phyloP scores from a whole-genome alignment of 2,888 invertebrate species.

The Adelphocoris suturalis region DNA sequence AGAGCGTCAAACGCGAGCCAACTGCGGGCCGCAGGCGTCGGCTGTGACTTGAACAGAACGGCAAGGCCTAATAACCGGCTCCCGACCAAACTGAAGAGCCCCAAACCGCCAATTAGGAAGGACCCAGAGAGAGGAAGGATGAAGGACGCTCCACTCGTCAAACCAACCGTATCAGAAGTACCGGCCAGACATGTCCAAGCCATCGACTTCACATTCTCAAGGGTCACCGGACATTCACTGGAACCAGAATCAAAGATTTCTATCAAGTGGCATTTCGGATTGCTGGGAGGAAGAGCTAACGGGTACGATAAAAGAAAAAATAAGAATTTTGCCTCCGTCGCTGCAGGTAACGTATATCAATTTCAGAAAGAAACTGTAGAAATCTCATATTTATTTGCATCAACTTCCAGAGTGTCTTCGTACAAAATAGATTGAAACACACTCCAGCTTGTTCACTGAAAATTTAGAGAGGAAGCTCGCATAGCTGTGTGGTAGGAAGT shows the following conservation, averaged over 20 bases:
- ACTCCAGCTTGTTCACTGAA: neutral
- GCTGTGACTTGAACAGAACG: slow-evolving; percentile 9
- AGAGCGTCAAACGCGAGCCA: neutral
- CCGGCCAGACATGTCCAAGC: neutral
- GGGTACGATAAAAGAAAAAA: neutral
- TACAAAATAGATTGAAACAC: neutral
- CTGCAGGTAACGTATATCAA: neutral
- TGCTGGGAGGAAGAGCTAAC: neutral
- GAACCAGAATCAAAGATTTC: slow-evolving; percentile 15
- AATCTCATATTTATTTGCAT: neutral
- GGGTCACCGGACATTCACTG: slow-evolving; percentile 21
- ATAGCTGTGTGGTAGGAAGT: neutral
- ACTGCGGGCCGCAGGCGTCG: neutral
- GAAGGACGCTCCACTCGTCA: neutral
- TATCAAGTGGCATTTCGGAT: neutral
- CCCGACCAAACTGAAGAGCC: slow-evolving; percentile 3
- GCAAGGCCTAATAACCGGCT: slow-evolving; percentile 28
- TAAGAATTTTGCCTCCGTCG: too few species aligned
- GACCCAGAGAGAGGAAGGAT: neutral
- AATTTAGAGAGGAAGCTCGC: neutral
- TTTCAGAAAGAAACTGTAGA: neutral
- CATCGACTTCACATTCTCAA: slow-evolving; percentile 20
- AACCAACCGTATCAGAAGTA: slow-evolving; percentile 20
- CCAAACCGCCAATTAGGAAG: slow-evolving; percentile 29
- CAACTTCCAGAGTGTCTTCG: neutral